Evolutionary conservation across 2,113 vertebrate genomes (phyloP).

Genomic region (Dendrocopos noguchii): DNA sequence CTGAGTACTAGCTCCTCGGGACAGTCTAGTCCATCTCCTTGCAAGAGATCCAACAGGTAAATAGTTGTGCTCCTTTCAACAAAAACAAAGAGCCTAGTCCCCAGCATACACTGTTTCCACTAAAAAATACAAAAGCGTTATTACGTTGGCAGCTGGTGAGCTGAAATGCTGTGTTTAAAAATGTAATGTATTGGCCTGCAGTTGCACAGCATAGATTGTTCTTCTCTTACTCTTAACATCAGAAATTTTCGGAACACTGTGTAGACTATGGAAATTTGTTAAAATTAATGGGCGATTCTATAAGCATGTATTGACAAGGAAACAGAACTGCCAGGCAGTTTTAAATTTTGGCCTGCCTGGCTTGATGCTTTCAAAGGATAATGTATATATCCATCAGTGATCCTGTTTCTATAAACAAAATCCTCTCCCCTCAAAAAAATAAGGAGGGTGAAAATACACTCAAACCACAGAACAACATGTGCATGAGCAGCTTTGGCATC

Average conservation of each 20-base stretch:
- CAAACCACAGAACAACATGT: too few relatives aligned
- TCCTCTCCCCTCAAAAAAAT: too few relatives aligned
- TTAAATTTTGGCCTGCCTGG: too few relatives aligned
- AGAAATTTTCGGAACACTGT: neutral
- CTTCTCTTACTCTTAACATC: neutral
- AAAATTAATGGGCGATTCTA: too few relatives aligned
- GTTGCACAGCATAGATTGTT: neutral
- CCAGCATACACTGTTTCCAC: neutral
- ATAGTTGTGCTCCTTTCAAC: neutral
- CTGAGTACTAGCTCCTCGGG: conserved; percentile 94
- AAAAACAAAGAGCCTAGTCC: neutral
- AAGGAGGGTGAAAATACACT: too few relatives aligned
- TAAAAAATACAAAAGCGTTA: neutral
- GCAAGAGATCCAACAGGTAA: conserved; percentile 94
- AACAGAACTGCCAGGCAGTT: too few relatives aligned
- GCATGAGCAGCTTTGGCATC: too few relatives aligned
- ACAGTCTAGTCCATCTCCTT: conserved; percentile 91
- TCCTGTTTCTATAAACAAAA: too few relatives aligned
- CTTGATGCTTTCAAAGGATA: too few relatives aligned
- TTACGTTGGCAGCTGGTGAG: neutral
- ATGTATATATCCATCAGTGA: too few relatives aligned
- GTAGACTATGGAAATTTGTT: too few relatives aligned
- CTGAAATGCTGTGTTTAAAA: neutral
- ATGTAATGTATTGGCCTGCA: neutral
- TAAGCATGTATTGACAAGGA: too few relatives aligned